phyloP scores from a whole-genome alignment of 2,888 invertebrate genomes.

The Himalopsyche kuldschensis region DNA sequence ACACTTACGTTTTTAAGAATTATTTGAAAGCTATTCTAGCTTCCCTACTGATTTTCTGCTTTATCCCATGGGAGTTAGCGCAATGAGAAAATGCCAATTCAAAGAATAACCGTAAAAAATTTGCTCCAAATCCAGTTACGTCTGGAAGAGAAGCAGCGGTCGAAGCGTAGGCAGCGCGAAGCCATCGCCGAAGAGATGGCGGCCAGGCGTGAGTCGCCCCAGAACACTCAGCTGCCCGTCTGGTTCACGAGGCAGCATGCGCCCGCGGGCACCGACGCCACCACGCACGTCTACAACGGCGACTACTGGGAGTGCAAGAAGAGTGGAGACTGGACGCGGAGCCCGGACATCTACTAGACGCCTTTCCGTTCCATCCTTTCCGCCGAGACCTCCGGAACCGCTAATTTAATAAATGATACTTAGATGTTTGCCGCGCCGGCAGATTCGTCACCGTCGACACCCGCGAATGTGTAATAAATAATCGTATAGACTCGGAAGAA shows the following conservation, averaged over 20 bases:
- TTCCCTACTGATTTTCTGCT: too few relatives aligned
- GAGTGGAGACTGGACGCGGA: constrained; percentile 82
- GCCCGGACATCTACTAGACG: constrained; percentile 84
- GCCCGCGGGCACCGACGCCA: constrained; percentile 64
- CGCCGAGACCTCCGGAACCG: background rate
- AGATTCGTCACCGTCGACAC: too few relatives aligned
- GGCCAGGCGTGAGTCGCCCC: constrained; percentile 55
- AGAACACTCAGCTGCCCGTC: constrained; percentile 73
- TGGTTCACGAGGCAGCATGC: constrained; percentile 91
- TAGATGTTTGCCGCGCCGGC: too few relatives aligned
- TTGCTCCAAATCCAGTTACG: constrained; percentile 45
- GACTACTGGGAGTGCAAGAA: constrained; percentile 94
- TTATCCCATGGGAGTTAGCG: too few relatives aligned
- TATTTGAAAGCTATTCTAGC: too few relatives aligned
- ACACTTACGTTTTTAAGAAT: too few relatives aligned
- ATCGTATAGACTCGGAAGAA: too few relatives aligned
- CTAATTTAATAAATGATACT: too few relatives aligned
- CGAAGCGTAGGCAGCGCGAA: constrained; percentile 76
- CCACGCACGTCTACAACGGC: constrained; percentile 79
- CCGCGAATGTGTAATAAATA: too few relatives aligned
- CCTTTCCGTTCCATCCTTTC: background rate
- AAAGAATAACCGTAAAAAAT: too few relatives aligned
- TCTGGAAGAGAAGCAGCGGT: constrained; percentile 95
- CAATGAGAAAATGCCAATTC: too few relatives aligned
- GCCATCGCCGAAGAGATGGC: constrained; percentile 74